phyloP scores from a whole-genome alignment of 2,797 vertebrate species.

The Tolypeutes matacus region DNA sequence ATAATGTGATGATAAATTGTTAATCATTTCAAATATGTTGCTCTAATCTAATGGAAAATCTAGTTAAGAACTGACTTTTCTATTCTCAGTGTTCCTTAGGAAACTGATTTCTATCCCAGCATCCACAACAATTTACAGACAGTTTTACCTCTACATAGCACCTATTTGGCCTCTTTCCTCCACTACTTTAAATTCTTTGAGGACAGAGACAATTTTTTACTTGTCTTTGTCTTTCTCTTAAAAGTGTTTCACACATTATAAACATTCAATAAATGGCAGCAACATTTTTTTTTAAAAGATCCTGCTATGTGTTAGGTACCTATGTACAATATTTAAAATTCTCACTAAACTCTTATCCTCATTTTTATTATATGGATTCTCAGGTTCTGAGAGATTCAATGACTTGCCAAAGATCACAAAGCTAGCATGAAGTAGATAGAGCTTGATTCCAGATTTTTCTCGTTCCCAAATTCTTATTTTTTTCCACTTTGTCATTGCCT shows the following conservation, averaged over 20 bases:
- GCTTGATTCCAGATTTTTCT: neutral
- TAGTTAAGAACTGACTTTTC: slow-evolving; percentile 3
- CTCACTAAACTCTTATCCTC: neutral
- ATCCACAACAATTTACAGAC: neutral
- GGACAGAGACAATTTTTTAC: neutral
- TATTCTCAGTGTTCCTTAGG: neutral
- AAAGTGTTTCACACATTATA: neutral
- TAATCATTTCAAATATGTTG: slow-evolving; percentile 7
- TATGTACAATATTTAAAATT: neutral
- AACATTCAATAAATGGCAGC: neutral
- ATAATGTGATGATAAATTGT: neutral
- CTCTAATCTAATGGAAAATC: slow-evolving; percentile 23
- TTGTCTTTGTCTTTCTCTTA: neutral
- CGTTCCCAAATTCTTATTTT: neutral
- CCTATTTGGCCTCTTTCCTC: neutral
- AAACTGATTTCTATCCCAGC: neutral
- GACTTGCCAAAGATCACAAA: neutral
- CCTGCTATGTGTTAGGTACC: neutral
- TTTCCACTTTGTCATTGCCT: neutral
- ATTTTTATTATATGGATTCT: slow-evolving; percentile 32
- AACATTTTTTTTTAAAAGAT: neutral
- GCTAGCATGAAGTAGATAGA: neutral
- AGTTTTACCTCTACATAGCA: no score
- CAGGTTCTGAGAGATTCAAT: neutral
- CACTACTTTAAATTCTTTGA: neutral